Conservation (phyloP, 1,140 invertebrate genomes). For the Whitmania pigra region DNA sequence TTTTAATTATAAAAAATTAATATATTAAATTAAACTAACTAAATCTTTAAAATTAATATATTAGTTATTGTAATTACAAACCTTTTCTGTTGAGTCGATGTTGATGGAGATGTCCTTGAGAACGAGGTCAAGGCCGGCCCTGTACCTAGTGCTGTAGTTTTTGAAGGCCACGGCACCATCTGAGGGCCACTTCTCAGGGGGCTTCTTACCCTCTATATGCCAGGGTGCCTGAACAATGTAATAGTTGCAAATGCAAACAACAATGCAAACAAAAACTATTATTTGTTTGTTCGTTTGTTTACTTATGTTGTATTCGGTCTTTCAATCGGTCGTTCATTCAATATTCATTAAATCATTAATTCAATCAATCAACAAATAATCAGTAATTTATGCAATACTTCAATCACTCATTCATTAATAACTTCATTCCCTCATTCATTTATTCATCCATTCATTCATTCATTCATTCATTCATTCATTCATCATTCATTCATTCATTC, state of each 20-base stretch:
- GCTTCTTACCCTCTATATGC: conserved; percentile 18
- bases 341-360: no score
- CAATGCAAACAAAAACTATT: no score
- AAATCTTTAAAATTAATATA: background rate
- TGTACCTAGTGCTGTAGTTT: conserved; percentile 60
- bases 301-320: no score
- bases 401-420: no score
- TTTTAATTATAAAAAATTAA: background rate
- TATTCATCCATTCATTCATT: no score
- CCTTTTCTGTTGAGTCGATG: conserved; percentile 43
- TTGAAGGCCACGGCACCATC: conserved; percentile 60
- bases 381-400: background rate
- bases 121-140: conserved; percentile 66
- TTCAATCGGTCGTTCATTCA: no score
- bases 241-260: no score
- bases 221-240: conserved; percentile 22
- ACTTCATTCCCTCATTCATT: no score
- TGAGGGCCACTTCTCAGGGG: conserved; percentile 55
- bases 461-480: no score
- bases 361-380: no score
- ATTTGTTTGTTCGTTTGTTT: no score
- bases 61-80: background rate
- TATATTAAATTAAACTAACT: background rate
- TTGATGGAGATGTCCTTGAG: conserved; percentile 57
- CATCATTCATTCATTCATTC: no score